These are phyloP conservation scores for Cheilosia grossa DNA, from an alignment of 2,888 invertebrate genomes.

Conservation along the genomic window DNA sequence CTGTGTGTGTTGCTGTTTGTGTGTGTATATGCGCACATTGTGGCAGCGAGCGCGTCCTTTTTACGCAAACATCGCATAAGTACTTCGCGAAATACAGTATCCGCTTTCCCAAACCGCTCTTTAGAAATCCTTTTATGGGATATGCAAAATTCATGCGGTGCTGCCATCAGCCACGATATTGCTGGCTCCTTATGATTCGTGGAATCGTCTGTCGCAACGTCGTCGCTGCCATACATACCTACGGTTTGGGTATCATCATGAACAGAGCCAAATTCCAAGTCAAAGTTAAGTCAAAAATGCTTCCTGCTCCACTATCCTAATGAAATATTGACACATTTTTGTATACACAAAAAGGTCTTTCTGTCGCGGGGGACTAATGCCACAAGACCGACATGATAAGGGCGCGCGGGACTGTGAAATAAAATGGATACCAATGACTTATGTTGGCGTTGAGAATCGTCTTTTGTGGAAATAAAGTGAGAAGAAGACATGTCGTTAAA, in stretches of 20 bases:
- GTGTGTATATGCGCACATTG: neutral
- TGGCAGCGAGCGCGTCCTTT: slow-evolving; percentile 21
- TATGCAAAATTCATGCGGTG: slow-evolving; percentile 73
- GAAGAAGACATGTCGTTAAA: slow-evolving; percentile 69
- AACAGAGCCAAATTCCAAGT: slow-evolving; percentile 43
- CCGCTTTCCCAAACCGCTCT: slow-evolving; percentile 67
- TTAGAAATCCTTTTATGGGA: slow-evolving; percentile 73
- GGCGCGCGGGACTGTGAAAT: slow-evolving; percentile 47
- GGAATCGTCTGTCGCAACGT: slow-evolving; percentile 25
- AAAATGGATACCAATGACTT: slow-evolving; percentile 67
- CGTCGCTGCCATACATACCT: slow-evolving; percentile 1
- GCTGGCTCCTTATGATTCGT: slow-evolving; percentile 21
- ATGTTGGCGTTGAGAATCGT: slow-evolving; percentile 69
- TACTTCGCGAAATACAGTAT: slow-evolving; percentile 63
- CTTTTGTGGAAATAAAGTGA: slow-evolving; percentile 63
- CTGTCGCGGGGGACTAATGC: neutral
- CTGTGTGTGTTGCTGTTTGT: slow-evolving; percentile 1
- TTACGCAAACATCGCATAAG: slow-evolving; percentile 49
- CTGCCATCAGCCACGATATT: slow-evolving; percentile 49
- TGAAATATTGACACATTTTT: slow-evolving; percentile 69
- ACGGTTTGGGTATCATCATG: slow-evolving; percentile 27
- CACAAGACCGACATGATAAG: slow-evolving; percentile 48
- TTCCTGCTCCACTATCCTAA: slow-evolving; percentile 48
- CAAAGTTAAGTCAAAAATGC: slow-evolving; percentile 46
- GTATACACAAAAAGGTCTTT: slow-evolving; percentile 20